Percentiles rank a stretch among this genome's conserved stretches.
These are phyloP conservation scores for Patella caerulea DNA, from an alignment of 2,888 invertebrate species.

Conservation along the genomic window DNA sequence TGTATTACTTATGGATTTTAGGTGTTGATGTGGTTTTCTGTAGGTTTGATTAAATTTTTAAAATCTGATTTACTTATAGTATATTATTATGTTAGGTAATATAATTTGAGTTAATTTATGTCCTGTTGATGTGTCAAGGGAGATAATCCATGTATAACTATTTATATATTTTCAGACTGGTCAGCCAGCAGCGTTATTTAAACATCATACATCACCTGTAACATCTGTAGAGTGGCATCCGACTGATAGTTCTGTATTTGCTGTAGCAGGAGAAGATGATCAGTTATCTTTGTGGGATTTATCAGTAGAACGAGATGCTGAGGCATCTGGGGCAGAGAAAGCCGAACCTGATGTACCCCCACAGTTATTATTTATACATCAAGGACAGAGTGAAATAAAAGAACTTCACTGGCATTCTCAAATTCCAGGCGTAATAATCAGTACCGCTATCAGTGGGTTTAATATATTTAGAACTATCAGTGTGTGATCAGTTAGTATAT, in stretches of 20 bases:
- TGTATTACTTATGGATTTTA: too few species aligned
- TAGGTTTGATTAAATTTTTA: too few species aligned
- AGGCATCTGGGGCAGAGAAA: slow-evolving; percentile 36
- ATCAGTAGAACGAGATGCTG: slow-evolving; percentile 66
- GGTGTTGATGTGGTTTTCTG: too few species aligned
- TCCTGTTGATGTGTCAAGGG: too few species aligned
- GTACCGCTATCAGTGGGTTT: slow-evolving; percentile 95
- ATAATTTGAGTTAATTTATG: too few species aligned
- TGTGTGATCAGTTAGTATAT: slow-evolving; percentile 75
- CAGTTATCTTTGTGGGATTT: slow-evolving; percentile 98
- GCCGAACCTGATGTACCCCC: slow-evolving; percentile 79
- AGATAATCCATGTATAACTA: too few species aligned
- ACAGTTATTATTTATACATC: slow-evolving; percentile 96
- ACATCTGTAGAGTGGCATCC: slow-evolving; percentile 99
- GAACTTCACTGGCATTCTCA: slow-evolving; percentile 99
- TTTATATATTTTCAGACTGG: slow-evolving; percentile 70
- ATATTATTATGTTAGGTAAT: too few species aligned
- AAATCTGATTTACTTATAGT: too few species aligned
- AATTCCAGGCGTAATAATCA: slow-evolving; percentile 91
- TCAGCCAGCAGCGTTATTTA: slow-evolving; percentile 90
- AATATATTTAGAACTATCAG: slow-evolving; percentile 98
- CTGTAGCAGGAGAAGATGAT: slow-evolving; percentile 93
- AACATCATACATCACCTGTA: slow-evolving; percentile 93
- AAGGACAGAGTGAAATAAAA: slow-evolving; percentile 97
- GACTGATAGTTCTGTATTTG: slow-evolving; percentile 91